These are phyloP conservation scores for Lagria hirta DNA, from an alignment of 2,888 invertebrate species.

Conservation along the genomic window DNA sequence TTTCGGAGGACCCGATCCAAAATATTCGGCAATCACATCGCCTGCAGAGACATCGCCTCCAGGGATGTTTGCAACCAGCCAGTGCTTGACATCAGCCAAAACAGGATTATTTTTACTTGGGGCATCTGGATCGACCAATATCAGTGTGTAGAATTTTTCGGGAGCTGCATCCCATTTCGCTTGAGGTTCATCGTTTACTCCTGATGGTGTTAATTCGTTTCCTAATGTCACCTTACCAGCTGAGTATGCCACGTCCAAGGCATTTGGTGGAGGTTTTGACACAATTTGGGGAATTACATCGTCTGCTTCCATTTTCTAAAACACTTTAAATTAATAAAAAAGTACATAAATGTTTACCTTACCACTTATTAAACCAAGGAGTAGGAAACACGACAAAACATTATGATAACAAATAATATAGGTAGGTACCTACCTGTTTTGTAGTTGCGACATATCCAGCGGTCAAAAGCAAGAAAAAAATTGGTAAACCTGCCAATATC, in stretches of 20 bases:
- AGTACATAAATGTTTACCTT: slow-evolving; percentile 1
- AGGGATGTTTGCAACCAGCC: slow-evolving; percentile 74
- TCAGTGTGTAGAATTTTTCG: slow-evolving; percentile 63
- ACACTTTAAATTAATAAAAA: neutral
- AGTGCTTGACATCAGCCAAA: slow-evolving; percentile 71
- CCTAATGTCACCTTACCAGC: slow-evolving; percentile 55
- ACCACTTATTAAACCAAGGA: too few relatives aligned
- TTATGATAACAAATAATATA: too few relatives aligned
- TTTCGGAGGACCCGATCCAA: slow-evolving; percentile 68
- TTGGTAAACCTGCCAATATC: too few relatives aligned
- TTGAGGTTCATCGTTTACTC: slow-evolving; percentile 67
- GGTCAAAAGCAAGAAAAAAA: too few relatives aligned
- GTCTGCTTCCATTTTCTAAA: slow-evolving; percentile 10
- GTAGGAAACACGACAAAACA: too few relatives aligned
- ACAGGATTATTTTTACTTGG: slow-evolving; percentile 25
- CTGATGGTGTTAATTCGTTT: slow-evolving; percentile 68
- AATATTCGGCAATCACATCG: slow-evolving; percentile 68
- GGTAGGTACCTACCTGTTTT: too few relatives aligned
- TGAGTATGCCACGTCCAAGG: slow-evolving; percentile 9
- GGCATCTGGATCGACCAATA: slow-evolving; percentile 48
- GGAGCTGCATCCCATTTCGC: slow-evolving; percentile 64
- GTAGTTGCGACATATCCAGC: too few relatives aligned
- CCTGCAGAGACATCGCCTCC: slow-evolving; percentile 64
- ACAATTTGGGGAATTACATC: slow-evolving; percentile 8
- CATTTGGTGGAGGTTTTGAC: neutral